Conservation (phyloP, 2,797 vertebrate genomes). For the Sphenodon punctatus region DNA sequence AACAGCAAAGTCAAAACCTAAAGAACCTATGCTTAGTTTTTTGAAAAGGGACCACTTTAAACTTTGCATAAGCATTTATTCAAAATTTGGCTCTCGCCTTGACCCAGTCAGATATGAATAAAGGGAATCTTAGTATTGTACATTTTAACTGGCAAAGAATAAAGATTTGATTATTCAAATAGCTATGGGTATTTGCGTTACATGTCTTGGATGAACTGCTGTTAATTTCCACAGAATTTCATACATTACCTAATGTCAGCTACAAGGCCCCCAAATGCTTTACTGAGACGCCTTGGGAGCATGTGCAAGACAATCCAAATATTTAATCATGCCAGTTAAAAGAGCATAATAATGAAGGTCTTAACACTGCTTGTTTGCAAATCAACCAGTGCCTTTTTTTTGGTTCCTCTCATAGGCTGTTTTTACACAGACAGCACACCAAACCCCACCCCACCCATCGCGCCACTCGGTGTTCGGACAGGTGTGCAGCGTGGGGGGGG, state of each 20-base stretch:
- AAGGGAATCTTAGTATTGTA: neutral
- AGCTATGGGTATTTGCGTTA: neutral
- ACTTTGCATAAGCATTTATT: neutral
- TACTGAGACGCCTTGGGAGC: conserved; percentile 30
- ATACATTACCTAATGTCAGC: conserved; percentile 50
- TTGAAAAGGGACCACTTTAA: neutral
- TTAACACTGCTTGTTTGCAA: conserved; percentile 16
- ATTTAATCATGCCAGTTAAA: conserved; percentile 53
- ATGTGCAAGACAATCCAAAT: conserved; percentile 33
- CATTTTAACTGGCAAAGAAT: neutral
- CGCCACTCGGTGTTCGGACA: no score
- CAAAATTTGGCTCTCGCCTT: neutral
- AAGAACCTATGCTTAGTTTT: neutral
- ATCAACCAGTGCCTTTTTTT: conserved; percentile 17
- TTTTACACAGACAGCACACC: no score
- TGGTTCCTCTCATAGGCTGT: neutral
- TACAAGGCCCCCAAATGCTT: conserved; percentile 33
- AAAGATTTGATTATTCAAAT: neutral
- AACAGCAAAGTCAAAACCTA: no score
- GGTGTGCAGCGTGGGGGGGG: no score
- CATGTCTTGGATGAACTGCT: neutral
- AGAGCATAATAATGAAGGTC: conserved; percentile 19
- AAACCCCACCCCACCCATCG: no score
- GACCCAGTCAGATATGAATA: neutral
- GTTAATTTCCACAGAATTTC: neutral